A percentile compares a stretch with the other conserved stretches of the same genome.
phyloP scores from a whole-genome alignment of 2,888 invertebrate species.

The Sympetrum striolatum region DNA sequence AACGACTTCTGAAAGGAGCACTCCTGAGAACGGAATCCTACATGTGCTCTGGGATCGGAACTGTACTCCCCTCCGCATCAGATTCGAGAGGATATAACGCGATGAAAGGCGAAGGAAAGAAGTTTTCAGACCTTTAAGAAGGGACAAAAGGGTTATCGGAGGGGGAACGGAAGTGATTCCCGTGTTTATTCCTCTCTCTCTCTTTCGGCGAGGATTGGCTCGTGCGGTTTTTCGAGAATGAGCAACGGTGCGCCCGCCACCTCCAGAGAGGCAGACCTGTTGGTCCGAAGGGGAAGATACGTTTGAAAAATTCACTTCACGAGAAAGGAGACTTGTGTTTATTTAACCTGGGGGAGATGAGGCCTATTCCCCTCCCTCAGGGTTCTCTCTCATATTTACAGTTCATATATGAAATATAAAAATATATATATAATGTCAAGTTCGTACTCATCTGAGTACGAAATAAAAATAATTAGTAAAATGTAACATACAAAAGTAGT shows the following conservation, averaged over 20 bases:
- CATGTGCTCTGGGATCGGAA: neutral
- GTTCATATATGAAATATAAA: no score
- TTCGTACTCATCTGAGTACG: no score
- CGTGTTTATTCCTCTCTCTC: neutral
- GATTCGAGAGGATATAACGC: neutral
- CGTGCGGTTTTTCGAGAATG: neutral
- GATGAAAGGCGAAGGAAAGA: neutral
- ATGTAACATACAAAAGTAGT: no score
- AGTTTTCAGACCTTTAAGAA: no score
- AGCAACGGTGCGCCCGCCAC: neutral
- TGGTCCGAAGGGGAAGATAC: neutral
- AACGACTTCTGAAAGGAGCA: neutral
- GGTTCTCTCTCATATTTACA: no score
- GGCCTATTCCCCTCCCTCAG: no score
- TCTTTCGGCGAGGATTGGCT: neutral
- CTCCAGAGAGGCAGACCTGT: slow-evolving; percentile 6
- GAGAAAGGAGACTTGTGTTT: neutral
- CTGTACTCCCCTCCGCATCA: neutral
- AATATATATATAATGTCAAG: no score
- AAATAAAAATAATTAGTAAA: no score
- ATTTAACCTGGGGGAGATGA: no score
- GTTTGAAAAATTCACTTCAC: slow-evolving; percentile 20
- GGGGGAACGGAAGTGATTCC: neutral
- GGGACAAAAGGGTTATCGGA: no score
- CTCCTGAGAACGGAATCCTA: neutral